Percentiles rank a stretch among this genome's conserved stretches.
Evolutionary conservation across 2,888 invertebrate species (phyloP).

Genomic region (Latheticus oryzae): DNA sequence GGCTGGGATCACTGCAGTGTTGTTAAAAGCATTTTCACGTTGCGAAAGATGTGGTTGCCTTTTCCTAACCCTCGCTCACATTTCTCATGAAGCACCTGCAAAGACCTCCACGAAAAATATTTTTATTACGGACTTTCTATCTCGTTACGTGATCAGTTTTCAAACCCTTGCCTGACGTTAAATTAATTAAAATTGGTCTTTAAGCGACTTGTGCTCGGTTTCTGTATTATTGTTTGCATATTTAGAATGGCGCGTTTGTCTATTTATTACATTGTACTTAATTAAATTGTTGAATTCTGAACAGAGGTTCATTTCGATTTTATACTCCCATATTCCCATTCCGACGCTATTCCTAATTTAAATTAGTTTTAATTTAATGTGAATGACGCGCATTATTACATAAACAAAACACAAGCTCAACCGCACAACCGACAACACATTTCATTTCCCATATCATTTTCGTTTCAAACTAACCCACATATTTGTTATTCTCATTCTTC

Average conservation of each 20-base stretch:
- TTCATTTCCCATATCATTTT: neutral
- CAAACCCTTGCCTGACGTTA: slow-evolving; percentile 57
- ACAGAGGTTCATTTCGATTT: slow-evolving; percentile 23
- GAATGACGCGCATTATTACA: slow-evolving; percentile 28
- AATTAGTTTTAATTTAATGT: slow-evolving; percentile 14
- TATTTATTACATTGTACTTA: slow-evolving; percentile 37
- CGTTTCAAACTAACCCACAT: slow-evolving; percentile 1
- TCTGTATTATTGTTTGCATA: slow-evolving; percentile 34
- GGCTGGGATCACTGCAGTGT: slow-evolving; percentile 57
- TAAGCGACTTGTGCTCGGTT: slow-evolving; percentile 20
- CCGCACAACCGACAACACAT: neutral
- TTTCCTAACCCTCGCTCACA: slow-evolving; percentile 37
- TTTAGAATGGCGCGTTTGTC: slow-evolving; percentile 35
- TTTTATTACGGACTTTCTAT: slow-evolving; percentile 28
- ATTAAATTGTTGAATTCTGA: slow-evolving; percentile 33
- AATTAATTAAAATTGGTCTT: slow-evolving; percentile 58
- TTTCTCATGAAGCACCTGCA: slow-evolving; percentile 31
- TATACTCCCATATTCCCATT: slow-evolving; percentile 8
- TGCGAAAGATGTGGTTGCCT: slow-evolving; percentile 50
- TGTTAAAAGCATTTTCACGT: slow-evolving; percentile 63
- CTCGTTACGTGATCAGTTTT: slow-evolving; percentile 42
- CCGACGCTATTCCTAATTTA: slow-evolving; percentile 24
- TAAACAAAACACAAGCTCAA: slow-evolving; percentile 1
- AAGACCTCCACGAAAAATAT: slow-evolving; percentile 32
- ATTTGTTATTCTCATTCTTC: too few relatives aligned